Conservation (phyloP, 2,888 invertebrate genomes). For the Melitaea athalia region DNA sequence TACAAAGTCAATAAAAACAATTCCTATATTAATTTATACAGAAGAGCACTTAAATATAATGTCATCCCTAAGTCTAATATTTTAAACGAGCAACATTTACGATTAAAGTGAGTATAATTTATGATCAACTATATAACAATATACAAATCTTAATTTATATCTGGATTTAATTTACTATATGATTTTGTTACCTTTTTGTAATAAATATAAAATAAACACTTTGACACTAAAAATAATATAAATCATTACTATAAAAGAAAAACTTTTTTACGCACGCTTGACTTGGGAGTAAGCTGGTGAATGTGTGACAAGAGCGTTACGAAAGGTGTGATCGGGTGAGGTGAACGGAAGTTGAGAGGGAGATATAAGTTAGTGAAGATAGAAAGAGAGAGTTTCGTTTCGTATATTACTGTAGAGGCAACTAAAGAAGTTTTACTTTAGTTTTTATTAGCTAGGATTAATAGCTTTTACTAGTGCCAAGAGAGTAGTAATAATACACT, state of each 20-base stretch:
- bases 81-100: conserved; percentile 35
- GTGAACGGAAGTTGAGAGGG: too few relatives aligned
- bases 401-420: too few relatives aligned
- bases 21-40: conserved; percentile 9
- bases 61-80: conserved; percentile 30
- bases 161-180: conserved; percentile 37
- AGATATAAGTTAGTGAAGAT: too few relatives aligned
- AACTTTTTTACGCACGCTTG: too few relatives aligned
- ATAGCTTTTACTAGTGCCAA: too few relatives aligned
- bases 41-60: conserved; percentile 21
- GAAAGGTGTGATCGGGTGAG: too few relatives aligned
- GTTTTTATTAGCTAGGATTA: too few relatives aligned
- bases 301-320: too few relatives aligned
- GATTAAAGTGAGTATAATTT: conserved; percentile 38
- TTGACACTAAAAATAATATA: background rate
- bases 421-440: too few relatives aligned
- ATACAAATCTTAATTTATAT: conserved; percentile 36
- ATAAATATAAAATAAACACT: background rate
- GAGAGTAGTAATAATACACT: too few relatives aligned
- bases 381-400: too few relatives aligned
- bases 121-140: conserved; percentile 37
- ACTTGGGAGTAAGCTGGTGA: too few relatives aligned
- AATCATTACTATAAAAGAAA: background rate
- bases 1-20: background rate
- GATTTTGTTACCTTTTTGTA: conserved; percentile 5